A percentile compares a stretch with the other conserved stretches of the same genome.
phyloP scores from a whole-genome alignment of 2,888 invertebrate genomes.

The Oscheius sp. region DNA sequence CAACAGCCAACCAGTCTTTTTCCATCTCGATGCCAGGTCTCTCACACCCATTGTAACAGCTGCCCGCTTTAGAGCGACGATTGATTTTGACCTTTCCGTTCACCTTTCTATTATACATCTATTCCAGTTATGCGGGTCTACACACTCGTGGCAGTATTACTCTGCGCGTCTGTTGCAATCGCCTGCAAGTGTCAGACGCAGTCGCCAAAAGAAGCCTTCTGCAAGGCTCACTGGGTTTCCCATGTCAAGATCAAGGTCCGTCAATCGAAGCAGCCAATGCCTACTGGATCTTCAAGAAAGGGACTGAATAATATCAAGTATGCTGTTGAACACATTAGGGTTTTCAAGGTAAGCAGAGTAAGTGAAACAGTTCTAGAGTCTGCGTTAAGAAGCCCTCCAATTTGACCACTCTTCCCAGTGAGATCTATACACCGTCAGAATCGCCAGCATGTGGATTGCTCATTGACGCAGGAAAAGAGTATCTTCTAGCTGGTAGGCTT shows the following conservation, averaged over 20 bases:
- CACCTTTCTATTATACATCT: background rate
- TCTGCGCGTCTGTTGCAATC: conserved; percentile 10
- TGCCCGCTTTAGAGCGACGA: conserved; percentile 23
- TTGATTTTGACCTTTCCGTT: conserved; percentile 8
- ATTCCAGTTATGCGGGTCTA: background rate
- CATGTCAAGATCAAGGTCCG: conserved; percentile 63
- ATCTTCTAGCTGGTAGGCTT: conserved; percentile 64
- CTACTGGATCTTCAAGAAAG: conserved; percentile 52
- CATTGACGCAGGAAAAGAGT: conserved; percentile 67
- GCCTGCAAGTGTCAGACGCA: conserved; percentile 65
- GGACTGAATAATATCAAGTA: conserved; percentile 67
- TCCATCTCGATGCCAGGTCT: conserved; percentile 28
- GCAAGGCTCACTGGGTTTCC: conserved; percentile 68
- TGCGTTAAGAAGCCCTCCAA: conserved; percentile 56
- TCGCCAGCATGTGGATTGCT: conserved; percentile 68
- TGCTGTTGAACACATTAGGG: conserved; percentile 63
- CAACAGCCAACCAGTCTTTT: conserved; percentile 30
- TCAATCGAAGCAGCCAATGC: conserved; percentile 61
- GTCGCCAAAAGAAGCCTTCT: conserved; percentile 59
- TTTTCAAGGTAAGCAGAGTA: conserved; percentile 60
- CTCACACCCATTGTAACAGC: conserved; percentile 31
- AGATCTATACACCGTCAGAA: conserved; percentile 69
- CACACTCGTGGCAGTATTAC: background rate
- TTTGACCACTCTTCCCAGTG: conserved; percentile 57
- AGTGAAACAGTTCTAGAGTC: background rate